Base-by-base conservation (phyloP, 2,797 vertebrate species). In the Enteromius mattozi region DNA sequence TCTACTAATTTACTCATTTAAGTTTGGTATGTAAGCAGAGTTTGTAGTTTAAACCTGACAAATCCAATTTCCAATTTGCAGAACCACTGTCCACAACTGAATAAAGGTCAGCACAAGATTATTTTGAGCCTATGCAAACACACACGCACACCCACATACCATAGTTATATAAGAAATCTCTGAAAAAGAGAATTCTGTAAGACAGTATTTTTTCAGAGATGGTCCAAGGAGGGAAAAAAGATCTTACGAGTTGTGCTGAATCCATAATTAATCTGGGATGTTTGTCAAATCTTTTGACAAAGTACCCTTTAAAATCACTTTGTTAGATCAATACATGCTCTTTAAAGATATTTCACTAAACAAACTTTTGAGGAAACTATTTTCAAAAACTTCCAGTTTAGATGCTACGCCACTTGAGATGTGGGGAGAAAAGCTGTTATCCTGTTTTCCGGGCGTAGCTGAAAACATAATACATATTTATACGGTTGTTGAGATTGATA, bases 241-340 rank as follows among this genome's bases (percentile, higher is more conserved):
- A 83, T 76, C 40, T 79, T 79, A 66, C 12, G 12, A 68, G 81
- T 68, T 56, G 21, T 12, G 61, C n/a, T 27, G 61, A 77, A 83
- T 83, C 81, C 81, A 83, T 83, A 68, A 83, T 77, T 83, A 76
- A 77, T 83, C 61, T 40, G 35, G 72, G 61, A 77, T 66, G 42
- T 66, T 47, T 49, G 42, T 79, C 61, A 79, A 79, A 79, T 54
- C 72, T 83, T 83, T 77, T 83, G 81, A 77, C 61, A 83, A 82
- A 68, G 61, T 66, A 54, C 35, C 72, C 35, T 83, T 83, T 77
- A 68, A 77, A 83, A 63, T 63, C 61, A 77, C 61, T 83, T 77
- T 77, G 81, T 40, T 68, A 42, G 72, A 83, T 83, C 61, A 83
- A 76, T 76, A 68, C 71, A 83, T 65, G 63, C 45, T 54, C 72